Evolutionary conservation across 2,797 vertebrate species (phyloP).

Genomic region (Sus cebifrons): DNA sequence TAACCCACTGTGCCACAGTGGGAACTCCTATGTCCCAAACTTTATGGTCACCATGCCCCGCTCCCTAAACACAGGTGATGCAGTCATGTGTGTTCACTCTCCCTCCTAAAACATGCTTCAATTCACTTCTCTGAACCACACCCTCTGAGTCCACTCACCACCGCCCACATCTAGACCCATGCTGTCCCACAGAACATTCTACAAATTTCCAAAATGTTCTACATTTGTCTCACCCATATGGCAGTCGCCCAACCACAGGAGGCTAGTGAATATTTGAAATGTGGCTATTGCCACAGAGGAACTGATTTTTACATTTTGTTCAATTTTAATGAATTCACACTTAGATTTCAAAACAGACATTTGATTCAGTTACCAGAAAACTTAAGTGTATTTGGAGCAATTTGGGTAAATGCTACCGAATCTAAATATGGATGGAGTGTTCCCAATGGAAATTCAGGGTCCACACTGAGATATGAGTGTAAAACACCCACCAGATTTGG

Average conservation of each 20-base stretch:
- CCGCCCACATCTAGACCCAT: neutral
- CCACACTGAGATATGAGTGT: neutral
- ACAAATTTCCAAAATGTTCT: neutral
- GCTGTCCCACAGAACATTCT: neutral
- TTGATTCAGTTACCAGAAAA: neutral
- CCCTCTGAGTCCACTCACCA: neutral
- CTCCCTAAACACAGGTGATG: no score
- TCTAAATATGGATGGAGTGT: neutral
- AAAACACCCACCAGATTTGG: neutral
- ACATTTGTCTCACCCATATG: fast-evolving
- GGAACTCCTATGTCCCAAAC: no score
- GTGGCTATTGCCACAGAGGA: no score
- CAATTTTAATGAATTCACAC: neutral
- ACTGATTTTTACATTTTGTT: neutral
- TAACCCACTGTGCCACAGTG: no score
- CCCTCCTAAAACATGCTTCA: neutral
- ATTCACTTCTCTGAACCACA: no score
- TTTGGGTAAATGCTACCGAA: neutral
- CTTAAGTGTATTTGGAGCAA: neutral
- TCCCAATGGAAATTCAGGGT: neutral
- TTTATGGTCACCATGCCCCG: fast-evolving
- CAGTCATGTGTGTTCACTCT: neutral
- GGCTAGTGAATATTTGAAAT: neutral
- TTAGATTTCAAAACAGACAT: neutral
- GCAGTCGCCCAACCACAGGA: neutral